phyloP scores from a whole-genome alignment of 1,140 invertebrate genomes.

The Myzus persicae region DNA sequence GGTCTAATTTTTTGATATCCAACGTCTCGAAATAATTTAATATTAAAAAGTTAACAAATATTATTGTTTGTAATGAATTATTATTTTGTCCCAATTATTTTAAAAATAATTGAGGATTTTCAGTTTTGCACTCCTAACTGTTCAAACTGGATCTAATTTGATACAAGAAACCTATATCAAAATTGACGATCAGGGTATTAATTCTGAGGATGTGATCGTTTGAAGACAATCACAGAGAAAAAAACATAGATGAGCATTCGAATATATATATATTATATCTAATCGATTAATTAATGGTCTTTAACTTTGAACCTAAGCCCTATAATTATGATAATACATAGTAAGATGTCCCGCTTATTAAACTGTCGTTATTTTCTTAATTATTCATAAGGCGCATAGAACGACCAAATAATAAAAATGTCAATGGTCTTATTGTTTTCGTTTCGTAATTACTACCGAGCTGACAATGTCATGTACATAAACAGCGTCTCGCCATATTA shows the following conservation, averaged over 20 bases:
- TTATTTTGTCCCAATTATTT: too few species aligned
- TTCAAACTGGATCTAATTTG: background rate
- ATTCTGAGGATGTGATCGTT: background rate
- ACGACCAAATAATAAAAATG: background rate
- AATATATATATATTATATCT: background rate
- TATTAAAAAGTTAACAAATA: too few species aligned
- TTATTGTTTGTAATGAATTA: too few species aligned
- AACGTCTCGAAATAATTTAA: too few species aligned
- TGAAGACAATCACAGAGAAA: background rate
- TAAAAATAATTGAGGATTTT: background rate
- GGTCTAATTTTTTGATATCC: too few species aligned
- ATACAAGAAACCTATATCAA: background rate
- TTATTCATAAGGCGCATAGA: background rate
- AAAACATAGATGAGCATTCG: background rate
- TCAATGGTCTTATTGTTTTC: background rate
- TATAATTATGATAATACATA: background rate
- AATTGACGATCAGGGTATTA: too few species aligned
- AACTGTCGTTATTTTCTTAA: background rate
- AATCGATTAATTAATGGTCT: background rate
- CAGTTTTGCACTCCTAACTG: background rate
- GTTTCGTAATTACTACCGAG: background rate
- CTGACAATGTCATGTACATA: too few species aligned
- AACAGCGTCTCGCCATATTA: background rate
- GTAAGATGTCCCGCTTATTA: background rate
- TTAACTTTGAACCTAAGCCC: background rate